Conservation (phyloP, 2,797 vertebrate species). For the Lepus townsendii region DNA sequence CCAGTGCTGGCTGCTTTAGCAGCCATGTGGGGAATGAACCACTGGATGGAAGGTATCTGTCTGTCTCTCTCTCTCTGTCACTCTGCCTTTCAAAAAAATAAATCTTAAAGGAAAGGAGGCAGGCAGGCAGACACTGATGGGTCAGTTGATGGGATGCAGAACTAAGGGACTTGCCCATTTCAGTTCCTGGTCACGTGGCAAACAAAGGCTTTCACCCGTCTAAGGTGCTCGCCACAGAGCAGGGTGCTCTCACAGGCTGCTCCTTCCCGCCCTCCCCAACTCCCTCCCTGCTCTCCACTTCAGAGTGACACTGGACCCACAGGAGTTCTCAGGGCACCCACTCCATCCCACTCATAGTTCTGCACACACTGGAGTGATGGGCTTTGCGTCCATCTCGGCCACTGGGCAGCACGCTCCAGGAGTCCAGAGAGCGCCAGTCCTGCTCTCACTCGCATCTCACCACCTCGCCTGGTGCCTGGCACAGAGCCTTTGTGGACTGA, state of each 20-base stretch:
- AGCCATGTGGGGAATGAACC: no score
- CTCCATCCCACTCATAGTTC: neutral
- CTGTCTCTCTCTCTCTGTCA: neutral
- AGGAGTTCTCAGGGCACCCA: neutral
- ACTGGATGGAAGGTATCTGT: neutral
- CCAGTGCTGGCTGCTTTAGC: no score
- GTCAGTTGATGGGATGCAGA: neutral
- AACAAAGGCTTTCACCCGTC: conserved; percentile 2
- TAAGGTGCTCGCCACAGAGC: neutral
- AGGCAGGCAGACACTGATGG: conserved; percentile 4
- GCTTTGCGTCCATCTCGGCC: neutral
- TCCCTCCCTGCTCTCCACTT: neutral
- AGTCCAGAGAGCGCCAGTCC: neutral
- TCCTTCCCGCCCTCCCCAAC: neutral
- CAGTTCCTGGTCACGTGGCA: neutral
- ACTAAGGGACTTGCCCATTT: neutral
- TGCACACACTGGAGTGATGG: neutral
- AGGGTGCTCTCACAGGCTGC: neutral
- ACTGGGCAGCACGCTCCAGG: neutral
- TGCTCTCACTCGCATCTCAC: neutral
- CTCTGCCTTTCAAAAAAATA: no score
- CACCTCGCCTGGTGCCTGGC: neutral
- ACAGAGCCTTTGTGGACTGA: neutral
- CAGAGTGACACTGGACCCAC: neutral
- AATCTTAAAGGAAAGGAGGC: no score